These are phyloP conservation scores for Zosterops pallidus DNA, from an alignment of 2,113 vertebrate species.

Conservation along the genomic window DNA sequence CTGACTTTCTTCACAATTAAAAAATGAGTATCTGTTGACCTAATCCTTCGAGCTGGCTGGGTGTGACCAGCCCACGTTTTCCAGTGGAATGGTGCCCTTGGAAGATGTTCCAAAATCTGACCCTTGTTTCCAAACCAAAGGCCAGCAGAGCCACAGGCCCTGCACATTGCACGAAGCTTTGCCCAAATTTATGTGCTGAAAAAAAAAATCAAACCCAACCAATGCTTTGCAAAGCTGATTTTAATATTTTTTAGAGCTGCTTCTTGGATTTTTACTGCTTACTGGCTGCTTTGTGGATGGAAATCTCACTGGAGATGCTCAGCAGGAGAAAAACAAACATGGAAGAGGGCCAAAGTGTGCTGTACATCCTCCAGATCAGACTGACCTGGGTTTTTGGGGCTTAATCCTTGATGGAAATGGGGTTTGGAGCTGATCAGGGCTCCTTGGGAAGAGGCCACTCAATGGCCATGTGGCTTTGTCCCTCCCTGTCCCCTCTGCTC, in stretches of 20 bases:
- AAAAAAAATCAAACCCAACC: background rate
- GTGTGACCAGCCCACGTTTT: slow-evolving; percentile 56
- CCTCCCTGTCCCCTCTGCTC: background rate
- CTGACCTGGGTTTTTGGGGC: background rate
- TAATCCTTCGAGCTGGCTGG: slow-evolving; percentile 49
- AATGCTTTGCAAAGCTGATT: background rate
- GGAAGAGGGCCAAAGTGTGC: background rate
- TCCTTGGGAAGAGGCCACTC: background rate
- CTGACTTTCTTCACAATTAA: slow-evolving; percentile 45
- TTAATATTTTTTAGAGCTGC: background rate
- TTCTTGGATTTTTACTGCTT: background rate
- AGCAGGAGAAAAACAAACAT: background rate
- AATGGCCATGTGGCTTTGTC: background rate
- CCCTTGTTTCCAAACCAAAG: background rate
- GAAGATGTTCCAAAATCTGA: slow-evolving; percentile 19
- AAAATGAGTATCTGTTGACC: slow-evolving; percentile 35
- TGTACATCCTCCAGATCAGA: background rate
- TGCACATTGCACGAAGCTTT: background rate
- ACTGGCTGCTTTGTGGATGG: background rate
- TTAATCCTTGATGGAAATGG: background rate
- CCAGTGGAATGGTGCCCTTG: slow-evolving; percentile 49
- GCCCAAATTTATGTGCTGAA: background rate
- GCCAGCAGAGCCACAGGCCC: background rate
- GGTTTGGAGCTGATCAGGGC: background rate
- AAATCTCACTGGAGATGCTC: background rate